Conservation (phyloP, 53 echinoderm and acorn worm genomes). For the Hippasteria phrygiana region DNA sequence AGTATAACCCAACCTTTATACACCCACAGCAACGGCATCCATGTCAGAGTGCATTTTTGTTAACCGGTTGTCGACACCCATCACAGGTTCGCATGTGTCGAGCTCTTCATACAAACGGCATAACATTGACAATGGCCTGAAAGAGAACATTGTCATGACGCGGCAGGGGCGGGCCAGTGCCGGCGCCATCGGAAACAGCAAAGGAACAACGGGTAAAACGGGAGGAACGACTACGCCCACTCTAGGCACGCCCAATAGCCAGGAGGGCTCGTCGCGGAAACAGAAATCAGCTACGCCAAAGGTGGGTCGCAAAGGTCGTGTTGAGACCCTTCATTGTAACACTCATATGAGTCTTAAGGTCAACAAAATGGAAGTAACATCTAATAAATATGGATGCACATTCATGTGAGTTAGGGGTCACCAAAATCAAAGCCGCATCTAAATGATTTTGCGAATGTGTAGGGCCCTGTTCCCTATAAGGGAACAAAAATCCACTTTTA, state of each 20-base stretch:
- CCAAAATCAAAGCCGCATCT: no score
- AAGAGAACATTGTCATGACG: slow-evolving; percentile 89
- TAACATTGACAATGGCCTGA: slow-evolving; percentile 86
- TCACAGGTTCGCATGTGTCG: slow-evolving; percentile 74
- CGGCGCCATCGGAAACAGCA: slow-evolving; percentile 74
- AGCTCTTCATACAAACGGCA: slow-evolving; percentile 90
- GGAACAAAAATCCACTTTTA: no score
- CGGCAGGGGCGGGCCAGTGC: slow-evolving; percentile 71
- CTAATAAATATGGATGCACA: no score
- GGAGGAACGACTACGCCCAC: slow-evolving; percentile 59
- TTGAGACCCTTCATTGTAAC: no score
- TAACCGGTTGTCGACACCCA: not conserved
- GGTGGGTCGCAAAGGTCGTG: no score
- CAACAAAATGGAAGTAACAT: no score
- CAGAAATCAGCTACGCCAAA: slow-evolving; percentile 83
- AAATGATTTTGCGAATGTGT: no score
- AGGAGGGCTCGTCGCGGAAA: slow-evolving; percentile 78
- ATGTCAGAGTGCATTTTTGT: not conserved
- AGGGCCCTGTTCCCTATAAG: no score
- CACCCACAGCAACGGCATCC: no score
- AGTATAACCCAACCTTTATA: no score
- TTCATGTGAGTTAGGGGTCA: no score
- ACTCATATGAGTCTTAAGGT: no score
- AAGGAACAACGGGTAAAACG: slow-evolving; percentile 63
- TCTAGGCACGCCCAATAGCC: slow-evolving; percentile 69